Evolutionary conservation across 2,113 vertebrate species (phyloP).

Genomic region (Marmota monax): DNA sequence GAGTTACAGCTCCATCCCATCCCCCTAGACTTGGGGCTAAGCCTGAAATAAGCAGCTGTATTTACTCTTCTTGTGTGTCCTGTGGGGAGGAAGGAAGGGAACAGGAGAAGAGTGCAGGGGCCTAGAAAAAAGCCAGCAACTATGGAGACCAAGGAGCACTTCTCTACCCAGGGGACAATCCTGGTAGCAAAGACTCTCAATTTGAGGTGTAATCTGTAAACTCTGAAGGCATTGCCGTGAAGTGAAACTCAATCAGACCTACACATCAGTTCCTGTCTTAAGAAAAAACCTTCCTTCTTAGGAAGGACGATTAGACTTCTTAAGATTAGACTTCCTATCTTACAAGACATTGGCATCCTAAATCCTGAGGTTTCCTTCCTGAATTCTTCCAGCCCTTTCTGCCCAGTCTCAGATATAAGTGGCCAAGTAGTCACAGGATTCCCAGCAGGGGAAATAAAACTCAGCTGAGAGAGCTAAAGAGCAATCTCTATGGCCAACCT

Average conservation of each 20-base stretch:
- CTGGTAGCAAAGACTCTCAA: background rate
- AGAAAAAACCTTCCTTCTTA: background rate
- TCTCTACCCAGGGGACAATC: background rate
- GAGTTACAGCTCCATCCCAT: background rate
- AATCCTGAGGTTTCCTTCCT: background rate
- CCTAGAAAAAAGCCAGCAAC: background rate
- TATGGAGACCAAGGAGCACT: background rate
- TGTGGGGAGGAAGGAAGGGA: background rate
- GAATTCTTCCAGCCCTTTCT: background rate
- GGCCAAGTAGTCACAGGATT: background rate
- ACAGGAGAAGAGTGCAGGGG: background rate
- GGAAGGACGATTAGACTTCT: background rate
- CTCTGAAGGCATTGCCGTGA: background rate
- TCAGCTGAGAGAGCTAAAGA: background rate
- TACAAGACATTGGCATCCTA: background rate
- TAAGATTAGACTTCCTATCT: background rate
- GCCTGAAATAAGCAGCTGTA: background rate
- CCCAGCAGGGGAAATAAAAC: background rate
- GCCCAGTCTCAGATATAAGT: background rate
- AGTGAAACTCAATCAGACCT: background rate
- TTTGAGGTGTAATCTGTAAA: background rate
- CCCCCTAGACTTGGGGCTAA: background rate
- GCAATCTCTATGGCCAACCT: background rate
- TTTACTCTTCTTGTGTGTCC: constrained; percentile 12
- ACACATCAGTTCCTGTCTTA: background rate